Evolutionary conservation across 2,113 vertebrate species (phyloP), one percentile per base, ranked within the genome.

Genomic region (Apodemus sylvaticus): DNA sequence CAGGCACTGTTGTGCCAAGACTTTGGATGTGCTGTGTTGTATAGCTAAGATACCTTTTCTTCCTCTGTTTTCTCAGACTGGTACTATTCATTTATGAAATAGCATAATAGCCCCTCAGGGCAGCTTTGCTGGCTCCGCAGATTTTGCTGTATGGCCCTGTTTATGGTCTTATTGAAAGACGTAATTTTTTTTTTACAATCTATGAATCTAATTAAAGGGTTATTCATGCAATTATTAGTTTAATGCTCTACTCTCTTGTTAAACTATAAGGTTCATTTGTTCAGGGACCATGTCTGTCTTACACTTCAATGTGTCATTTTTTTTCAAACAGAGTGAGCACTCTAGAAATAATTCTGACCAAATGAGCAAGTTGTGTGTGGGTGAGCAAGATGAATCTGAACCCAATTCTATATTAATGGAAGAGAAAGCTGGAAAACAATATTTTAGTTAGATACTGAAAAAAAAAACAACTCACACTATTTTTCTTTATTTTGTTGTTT

Each of bases 171-270:
- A 94, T 31, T 88, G 88, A 94, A 96, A 95, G 62, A 10, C 93
- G 53, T 97, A 94, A 96, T 89, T 96, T 96, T 94, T n/a, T n/a
- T 89, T 93, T 97, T 85, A 86, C 93, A 90, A 70, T 94, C 22
- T 42, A 92, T 92, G 95, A 96, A 92, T 94, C 76, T 95, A 97
- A 93, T 96, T 93, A 90, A 96, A 70, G 92, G 45, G 71, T 89
- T 96, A 96, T 89, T 87, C 92, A 94, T 90, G 90, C n/a, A 79
- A 93, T 96, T 95, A 95, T 86, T 93, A 95, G 34, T 90, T 93
- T 94, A 94, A 92, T 94, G 55, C 31, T 71, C 36, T 94, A 36
- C 66, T 96, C 73, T 90, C n/a, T 39, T 79, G 3, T 89, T 90
- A 64, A 95, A 90, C 42, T 94, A 34, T 92, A 95, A 81, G 85